A percentile compares a stretch with the other conserved stretches of the same genome.
These are phyloP conservation scores for Pelvicachromis taeniatus DNA, from an alignment of 2,113 vertebrate species.

Conservation along the genomic window DNA sequence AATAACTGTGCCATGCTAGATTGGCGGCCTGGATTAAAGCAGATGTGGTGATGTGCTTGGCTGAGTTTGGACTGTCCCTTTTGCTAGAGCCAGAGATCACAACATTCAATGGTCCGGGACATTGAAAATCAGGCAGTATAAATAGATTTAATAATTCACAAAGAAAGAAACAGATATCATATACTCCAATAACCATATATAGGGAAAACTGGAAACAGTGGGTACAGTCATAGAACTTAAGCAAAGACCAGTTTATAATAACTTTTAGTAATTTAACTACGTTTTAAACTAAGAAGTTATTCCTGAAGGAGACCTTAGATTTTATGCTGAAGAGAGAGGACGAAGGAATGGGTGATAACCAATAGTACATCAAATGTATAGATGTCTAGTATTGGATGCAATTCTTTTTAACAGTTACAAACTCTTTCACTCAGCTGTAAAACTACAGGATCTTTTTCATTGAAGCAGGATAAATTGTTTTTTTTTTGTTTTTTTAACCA, in stretches of 20 bases:
- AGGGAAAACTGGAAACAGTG: background rate
- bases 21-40: slow-evolving; percentile 38
- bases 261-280: background rate
- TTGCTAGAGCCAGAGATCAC: slow-evolving; percentile 44
- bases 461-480: background rate
- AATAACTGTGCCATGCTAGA: slow-evolving; percentile 41
- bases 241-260: background rate
- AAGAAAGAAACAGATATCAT: slow-evolving; percentile 1
- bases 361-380: background rate
- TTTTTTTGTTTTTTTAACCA: background rate
- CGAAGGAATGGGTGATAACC: background rate
- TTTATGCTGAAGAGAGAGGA: background rate
- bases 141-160: slow-evolving; percentile 14
- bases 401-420: background rate
- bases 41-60: slow-evolving; percentile 62
- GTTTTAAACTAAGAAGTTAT: background rate
- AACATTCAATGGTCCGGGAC: slow-evolving; percentile 35
- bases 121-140: slow-evolving; percentile 17
- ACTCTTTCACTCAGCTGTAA: background rate
- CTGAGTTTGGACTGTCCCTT: slow-evolving; percentile 42
- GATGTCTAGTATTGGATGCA: background rate
- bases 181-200: background rate
- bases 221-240: background rate
- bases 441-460: background rate
- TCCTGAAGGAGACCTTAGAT: background rate